Evolutionary conservation across 2,888 invertebrate species (phyloP), one percentile per base, ranked within the genome.

Genomic region (Gandaritis pyraliata): DNA sequence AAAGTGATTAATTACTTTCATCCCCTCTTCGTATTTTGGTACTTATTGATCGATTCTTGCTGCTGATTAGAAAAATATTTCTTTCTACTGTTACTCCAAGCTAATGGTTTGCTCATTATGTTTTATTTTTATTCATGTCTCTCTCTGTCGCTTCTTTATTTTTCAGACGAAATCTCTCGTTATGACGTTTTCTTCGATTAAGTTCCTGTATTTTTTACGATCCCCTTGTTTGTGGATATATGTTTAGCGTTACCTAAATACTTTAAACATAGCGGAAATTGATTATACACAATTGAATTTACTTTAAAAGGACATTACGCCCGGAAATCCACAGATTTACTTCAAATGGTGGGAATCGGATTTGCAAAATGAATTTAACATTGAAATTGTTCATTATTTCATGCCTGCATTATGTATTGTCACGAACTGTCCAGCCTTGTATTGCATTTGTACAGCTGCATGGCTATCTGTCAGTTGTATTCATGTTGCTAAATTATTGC

Each of bases 391-490:
- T 56, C 56, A 38, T 52, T 56, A 54, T 69, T 69, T 65, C 57
- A 55, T 58, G 64, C 61, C 49, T 60, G 66, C 66, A 68, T 61
- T 66, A 61, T 58, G 59, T 65, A 69, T 66, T 73, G 78, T 78
- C 78, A 78, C 74, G 76, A 80, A 66, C 68, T 65, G 73, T 71
- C 69, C 74, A 79, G 75, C 85, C 86, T 83, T 85, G 81, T 73
- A 70, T 73, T 68, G 75, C 77, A 78, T 85, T 86, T 84, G 77
- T 77, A 74, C 86, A 86, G 85, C 85, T 85, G 85, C 77, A 68
- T 69, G 65, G 57, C 51, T 30, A 49, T 39, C 58, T 64, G 66
- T 66, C 72, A 69, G 73, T 65, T 65, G 61, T 46, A 68, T 65
- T 68, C 68, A 71, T 63, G 59, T 69, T 64, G 53, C 61, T 66